These are phyloP conservation scores for Oikopleura vanhoeffeni DNA, from an alignment of 23 tunicate genomes.

Conservation along the genomic window DNA sequence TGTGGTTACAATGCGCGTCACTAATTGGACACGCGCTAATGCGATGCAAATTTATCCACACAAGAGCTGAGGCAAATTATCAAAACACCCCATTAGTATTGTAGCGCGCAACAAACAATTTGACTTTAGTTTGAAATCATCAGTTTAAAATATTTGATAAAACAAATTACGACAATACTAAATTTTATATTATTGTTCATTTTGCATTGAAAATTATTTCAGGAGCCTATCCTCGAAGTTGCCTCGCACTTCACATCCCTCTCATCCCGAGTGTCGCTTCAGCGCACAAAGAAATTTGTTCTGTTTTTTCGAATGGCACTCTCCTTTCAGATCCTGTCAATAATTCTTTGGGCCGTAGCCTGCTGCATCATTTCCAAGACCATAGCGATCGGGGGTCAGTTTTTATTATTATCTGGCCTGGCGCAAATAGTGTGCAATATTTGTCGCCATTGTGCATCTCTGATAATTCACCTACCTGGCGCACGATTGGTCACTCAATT, in stretches of 20 bases:
- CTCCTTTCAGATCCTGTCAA: not conserved
- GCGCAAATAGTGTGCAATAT: not conserved
- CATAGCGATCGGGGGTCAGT: not conserved
- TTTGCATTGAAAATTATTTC: too few species aligned
- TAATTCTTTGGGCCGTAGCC: not conserved
- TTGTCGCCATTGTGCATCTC: not conserved
- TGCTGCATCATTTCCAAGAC: not conserved
- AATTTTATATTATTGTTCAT: too few species aligned
- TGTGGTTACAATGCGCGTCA: too few species aligned
- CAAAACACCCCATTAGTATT: too few species aligned
- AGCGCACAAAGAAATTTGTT: not conserved
- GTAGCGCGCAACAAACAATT: too few species aligned
- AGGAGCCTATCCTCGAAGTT: not conserved
- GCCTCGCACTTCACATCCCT: not conserved
- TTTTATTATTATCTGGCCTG: not conserved
- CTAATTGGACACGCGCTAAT: too few species aligned
- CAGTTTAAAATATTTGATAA: too few species aligned
- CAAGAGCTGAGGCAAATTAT: too few species aligned
- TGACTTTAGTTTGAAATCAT: too few species aligned
- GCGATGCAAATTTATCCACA: too few species aligned
- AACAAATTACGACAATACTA: too few species aligned
- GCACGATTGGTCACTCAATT: not conserved
- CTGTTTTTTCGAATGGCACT: slow-evolving; percentile 8
- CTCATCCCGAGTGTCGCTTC: not conserved
- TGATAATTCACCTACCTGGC: not conserved